Base-by-base conservation (phyloP, 2,888 invertebrate species). In the Andrena minutula region DNA sequence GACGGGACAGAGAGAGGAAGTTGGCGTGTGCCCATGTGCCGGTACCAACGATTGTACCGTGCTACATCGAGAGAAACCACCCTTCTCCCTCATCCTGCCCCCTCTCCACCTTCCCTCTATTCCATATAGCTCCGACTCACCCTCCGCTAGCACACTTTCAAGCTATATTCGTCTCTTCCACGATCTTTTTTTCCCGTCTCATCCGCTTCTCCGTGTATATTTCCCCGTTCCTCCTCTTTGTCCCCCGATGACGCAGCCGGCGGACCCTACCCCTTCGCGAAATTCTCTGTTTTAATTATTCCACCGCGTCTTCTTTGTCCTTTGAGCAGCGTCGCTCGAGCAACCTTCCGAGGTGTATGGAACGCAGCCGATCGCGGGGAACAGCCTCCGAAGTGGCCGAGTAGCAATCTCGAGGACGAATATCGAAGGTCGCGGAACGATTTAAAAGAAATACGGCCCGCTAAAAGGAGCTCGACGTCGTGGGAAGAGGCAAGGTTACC, bases 231-330 rank as follows among this genome's bases (percentile, higher is more conserved):
- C 65, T 73, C 79, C 75, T 75, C 84, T 86, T 77, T 61, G 51
- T 76, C 75, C 47, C 69, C 53, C 76, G 63, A 56, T 79, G 73
- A 75, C 73, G 77, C 66, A 73, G 65, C 69, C 58, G 20, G 49
- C 49, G 68, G 58, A 60, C 63, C 23, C 49, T 23, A 72, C 75
- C 77, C 78, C 68, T 74, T 84, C 75, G 86, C 87, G 85, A 89
- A 41, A 90, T 88, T 89, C 89, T 87, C 74, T 88, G 86, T 92
- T 93, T 92, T 92, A 91, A 91, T 92, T 91, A 90, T 90, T 90
- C 86, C 82, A 66, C 82, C 71, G 51, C 63, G 81, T 61, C 26
- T 66, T 41, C 80, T 80, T 80, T 80, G 80, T 80, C 63, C 81
- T 72, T 71, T 53, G 71, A 32, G 75, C 1, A 47, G n/a, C 58